Conservation (phyloP, 2,888 invertebrate genomes). For the Orthosia gracilis region DNA sequence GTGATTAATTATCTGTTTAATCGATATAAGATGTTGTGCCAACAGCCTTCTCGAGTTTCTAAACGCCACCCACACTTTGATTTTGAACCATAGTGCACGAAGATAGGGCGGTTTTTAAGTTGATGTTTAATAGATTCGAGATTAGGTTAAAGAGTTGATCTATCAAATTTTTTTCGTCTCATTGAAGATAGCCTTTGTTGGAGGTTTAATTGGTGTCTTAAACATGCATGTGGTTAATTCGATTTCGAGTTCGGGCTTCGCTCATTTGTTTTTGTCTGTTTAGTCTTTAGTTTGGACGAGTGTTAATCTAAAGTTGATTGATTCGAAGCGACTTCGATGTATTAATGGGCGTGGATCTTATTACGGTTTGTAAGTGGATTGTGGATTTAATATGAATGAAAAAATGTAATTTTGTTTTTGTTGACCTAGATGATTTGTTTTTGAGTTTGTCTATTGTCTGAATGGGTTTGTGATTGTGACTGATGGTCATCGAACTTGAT, state of each 20-base stretch:
- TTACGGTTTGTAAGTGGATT: constrained; percentile 74
- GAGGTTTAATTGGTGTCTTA: constrained; percentile 90
- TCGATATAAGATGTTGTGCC: constrained; percentile 91
- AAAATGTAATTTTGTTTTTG: constrained; percentile 69
- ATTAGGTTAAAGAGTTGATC: constrained; percentile 90
- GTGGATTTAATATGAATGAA: constrained; percentile 74
- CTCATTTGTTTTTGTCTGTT: constrained; percentile 88
- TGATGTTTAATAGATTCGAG: constrained; percentile 76
- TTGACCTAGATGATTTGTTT: constrained; percentile 59
- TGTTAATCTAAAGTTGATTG: constrained; percentile 90
- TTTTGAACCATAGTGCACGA: constrained; percentile 56
- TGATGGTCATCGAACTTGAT: constrained; percentile 28
- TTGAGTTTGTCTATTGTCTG: constrained; percentile 42
- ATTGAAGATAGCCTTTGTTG: constrained; percentile 90
- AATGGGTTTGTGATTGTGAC: constrained; percentile 32
- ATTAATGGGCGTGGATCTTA: constrained; percentile 78
- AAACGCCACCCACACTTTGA: neutral
- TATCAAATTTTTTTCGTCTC: constrained; percentile 89
- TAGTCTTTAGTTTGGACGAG: constrained; percentile 79
- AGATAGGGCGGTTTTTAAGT: constrained; percentile 66
- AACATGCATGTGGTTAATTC: constrained; percentile 89
- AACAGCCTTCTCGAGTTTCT: constrained; percentile 88
- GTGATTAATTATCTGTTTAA: constrained; percentile 92
- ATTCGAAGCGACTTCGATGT: constrained; percentile 83
- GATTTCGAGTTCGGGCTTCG: constrained; percentile 83